phyloP scores from a whole-genome alignment of 2,888 invertebrate genomes.

The Cataglyphis cursor region DNA sequence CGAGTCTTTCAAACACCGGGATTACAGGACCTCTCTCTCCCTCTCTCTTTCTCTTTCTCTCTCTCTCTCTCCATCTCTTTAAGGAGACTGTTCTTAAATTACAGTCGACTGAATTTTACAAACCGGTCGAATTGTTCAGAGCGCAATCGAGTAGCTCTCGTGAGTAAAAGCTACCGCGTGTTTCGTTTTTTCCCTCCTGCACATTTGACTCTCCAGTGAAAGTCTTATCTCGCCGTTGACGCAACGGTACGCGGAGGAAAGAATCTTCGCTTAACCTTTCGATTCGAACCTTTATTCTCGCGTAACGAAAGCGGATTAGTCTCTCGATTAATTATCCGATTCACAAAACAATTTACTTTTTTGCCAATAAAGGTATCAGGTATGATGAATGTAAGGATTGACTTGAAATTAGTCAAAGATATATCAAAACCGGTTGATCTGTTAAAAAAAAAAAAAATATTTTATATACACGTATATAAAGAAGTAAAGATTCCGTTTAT shows the following conservation, averaged over 20 bases:
- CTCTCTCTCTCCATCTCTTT: background rate
- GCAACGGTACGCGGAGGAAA: conserved; percentile 71
- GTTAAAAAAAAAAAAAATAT: background rate
- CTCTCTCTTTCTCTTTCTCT: background rate
- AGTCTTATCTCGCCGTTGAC: conserved; percentile 77
- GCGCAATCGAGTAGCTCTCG: conserved; percentile 29
- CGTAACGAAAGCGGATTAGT: conserved; percentile 41
- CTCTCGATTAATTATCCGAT: conserved; percentile 51
- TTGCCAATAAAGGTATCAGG: background rate
- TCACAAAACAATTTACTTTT: background rate
- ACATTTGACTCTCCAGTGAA: conserved; percentile 72
- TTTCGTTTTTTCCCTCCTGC: conserved; percentile 32
- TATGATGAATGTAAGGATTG: background rate
- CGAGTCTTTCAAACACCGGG: conserved; percentile 31
- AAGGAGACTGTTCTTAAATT: conserved; percentile 22
- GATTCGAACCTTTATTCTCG: conserved; percentile 37
- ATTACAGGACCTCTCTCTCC: background rate
- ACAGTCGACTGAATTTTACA: conserved; percentile 13
- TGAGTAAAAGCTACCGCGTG: conserved; percentile 42
- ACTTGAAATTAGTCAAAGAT: background rate
- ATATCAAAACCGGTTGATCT: background rate
- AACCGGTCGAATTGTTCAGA: conserved; percentile 4
- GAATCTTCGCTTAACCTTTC: conserved; percentile 79
- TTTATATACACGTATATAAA: background rate
- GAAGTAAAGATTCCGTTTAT: background rate